Evolutionary conservation across 1,140 invertebrate species (phyloP).

Genomic region (Drosophila sulfurigaster): DNA sequence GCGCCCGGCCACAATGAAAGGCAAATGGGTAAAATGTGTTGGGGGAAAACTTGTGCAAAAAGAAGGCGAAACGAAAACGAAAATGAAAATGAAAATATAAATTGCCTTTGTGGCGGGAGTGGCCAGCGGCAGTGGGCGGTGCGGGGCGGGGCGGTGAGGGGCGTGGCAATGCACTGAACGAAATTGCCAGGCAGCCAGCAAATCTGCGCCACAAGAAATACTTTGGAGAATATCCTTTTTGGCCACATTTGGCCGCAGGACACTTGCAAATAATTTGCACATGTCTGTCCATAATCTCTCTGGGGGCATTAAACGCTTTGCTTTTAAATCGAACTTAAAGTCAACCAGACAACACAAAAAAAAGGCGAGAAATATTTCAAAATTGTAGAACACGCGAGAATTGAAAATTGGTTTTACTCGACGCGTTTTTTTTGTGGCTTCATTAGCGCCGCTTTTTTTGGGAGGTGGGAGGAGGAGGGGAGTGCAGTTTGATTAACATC

Average conservation of each 20-base stretch:
- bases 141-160: not conserved
- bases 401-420: constrained; percentile 56
- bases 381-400: constrained; percentile 6
- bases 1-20: constrained; percentile 66
- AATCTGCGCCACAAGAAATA: constrained; percentile 17
- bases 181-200: constrained; percentile 28
- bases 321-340: not conserved
- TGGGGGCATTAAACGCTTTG: not conserved
- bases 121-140: not conserved
- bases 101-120: constrained; percentile 62
- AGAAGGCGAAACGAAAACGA: constrained; percentile 31
- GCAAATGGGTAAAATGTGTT: constrained; percentile 46
- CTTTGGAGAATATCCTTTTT: not conserved
- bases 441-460: constrained; percentile 60
- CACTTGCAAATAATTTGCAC: not conserved
- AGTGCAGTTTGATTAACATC: constrained; percentile 59
- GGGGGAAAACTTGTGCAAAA: constrained; percentile 37
- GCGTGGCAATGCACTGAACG: constrained; percentile 35
- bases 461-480: not conserved
- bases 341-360: too few relatives aligned
- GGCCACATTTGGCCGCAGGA: not conserved
- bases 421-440: constrained; percentile 66
- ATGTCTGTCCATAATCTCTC: not conserved
- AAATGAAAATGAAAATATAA: constrained; percentile 71
- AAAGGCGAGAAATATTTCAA: not conserved